Conservation (phyloP, 1,140 invertebrate genomes). For the Idris sp. region DNA sequence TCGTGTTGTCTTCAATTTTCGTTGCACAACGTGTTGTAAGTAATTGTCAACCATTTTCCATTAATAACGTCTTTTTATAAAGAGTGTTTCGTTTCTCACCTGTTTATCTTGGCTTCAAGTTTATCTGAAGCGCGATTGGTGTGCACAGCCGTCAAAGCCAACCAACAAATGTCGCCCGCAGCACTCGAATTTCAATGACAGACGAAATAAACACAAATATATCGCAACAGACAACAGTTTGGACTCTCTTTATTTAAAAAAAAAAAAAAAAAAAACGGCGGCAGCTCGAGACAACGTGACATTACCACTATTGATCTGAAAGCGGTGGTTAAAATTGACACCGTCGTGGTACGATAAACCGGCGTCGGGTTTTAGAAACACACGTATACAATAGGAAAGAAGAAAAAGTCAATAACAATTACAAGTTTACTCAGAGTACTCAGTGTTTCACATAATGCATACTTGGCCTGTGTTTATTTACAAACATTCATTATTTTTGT, state of each 20-base stretch:
- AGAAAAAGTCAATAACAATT: too few species aligned
- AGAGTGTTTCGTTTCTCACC: constrained; percentile 3
- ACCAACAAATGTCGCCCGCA: constrained; percentile 11
- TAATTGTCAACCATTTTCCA: too few species aligned
- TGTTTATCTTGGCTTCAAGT: constrained; percentile 28
- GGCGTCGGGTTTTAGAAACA: constrained; percentile 16
- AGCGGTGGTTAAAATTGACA: constrained; percentile 32
- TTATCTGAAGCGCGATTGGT: constrained; percentile 19
- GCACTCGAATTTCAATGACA: constrained; percentile 13
- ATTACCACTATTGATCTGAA: constrained; percentile 53
- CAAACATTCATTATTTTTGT: too few species aligned
- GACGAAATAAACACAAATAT: constrained; percentile 45
- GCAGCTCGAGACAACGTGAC: constrained; percentile 29
- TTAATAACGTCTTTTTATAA: too few species aligned
- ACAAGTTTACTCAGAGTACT: too few species aligned
- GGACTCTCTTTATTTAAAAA: constrained; percentile 37
- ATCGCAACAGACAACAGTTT: constrained; percentile 27
- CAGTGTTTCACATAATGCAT: too few species aligned
- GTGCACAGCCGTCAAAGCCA: constrained; percentile 27
- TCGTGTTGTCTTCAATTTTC: constrained; percentile 13
- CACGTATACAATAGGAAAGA: too few species aligned
- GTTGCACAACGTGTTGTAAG: constrained; percentile 6
- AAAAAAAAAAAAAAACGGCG: too few species aligned
- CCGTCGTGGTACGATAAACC: constrained; percentile 7
- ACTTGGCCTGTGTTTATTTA: too few species aligned